Evolutionary conservation across 2,797 vertebrate species (phyloP).

Genomic region (Sphenopsis melanotis): DNA sequence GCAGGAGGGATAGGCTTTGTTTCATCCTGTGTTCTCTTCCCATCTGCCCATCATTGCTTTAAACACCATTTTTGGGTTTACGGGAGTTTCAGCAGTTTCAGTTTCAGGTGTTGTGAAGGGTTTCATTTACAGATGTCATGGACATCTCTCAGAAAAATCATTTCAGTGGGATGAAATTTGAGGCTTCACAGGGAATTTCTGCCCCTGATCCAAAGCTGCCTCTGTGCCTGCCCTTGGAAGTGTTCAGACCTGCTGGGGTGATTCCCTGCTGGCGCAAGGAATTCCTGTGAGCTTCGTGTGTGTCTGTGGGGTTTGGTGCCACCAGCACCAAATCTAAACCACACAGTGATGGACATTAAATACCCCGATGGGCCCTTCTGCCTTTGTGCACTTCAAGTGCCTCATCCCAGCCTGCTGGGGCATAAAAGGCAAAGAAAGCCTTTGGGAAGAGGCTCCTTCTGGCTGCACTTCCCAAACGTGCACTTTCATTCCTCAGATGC

Average conservation of each 20-base stretch:
- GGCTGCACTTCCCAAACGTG: constrained; percentile 3
- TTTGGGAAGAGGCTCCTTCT: constrained; percentile 17
- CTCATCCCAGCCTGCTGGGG: constrained; percentile 19
- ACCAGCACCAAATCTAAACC: neutral
- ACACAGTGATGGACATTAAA: neutral
- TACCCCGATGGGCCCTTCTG: neutral
- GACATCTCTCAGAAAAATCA: neutral
- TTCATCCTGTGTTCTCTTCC: neutral
- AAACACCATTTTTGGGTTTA: neutral
- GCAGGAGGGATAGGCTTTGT: neutral
- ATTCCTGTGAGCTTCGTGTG: fast-evolving
- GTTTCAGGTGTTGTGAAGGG: neutral
- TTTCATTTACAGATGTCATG: neutral
- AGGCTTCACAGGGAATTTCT: neutral
- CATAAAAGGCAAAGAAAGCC: constrained; percentile 45
- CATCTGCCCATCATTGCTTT: neutral
- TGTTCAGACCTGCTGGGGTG: fast-evolving
- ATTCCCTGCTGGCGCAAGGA: neutral
- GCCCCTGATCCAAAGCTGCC: neutral
- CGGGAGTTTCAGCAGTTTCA: neutral
- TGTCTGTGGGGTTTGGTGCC: neutral
- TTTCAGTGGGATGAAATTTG: neutral
- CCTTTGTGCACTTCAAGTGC: constrained; percentile 15
- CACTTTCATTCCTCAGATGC: constrained; percentile 35
- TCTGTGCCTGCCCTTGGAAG: neutral